Evolutionary conservation across 2,888 invertebrate species (phyloP).

Genomic region (Merodon equestris): DNA sequence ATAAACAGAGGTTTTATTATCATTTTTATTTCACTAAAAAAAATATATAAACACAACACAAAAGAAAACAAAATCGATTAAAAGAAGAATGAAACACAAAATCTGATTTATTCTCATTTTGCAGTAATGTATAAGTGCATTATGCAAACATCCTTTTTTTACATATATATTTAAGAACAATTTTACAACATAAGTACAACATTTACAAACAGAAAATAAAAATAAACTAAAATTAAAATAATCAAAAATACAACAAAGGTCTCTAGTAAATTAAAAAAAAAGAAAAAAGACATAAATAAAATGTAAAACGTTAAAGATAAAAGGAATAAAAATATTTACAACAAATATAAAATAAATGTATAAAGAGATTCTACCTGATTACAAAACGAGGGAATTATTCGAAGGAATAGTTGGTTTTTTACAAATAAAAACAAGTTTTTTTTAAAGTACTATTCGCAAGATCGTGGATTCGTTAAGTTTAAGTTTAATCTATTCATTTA

Average conservation of each 20-base stretch:
- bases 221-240: slow-evolving; percentile 41
- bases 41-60: slow-evolving; percentile 44
- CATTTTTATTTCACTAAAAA: background rate
- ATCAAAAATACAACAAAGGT: slow-evolving; percentile 21
- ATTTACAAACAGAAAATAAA: slow-evolving; percentile 33
- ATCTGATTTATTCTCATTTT: background rate
- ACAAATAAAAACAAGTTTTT: background rate
- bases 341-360: slow-evolving; percentile 4
- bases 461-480: slow-evolving; percentile 15
- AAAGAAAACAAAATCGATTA: slow-evolving; percentile 19
- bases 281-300: slow-evolving; percentile 22
- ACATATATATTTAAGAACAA: slow-evolving; percentile 53
- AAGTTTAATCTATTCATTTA: slow-evolving; percentile 4
- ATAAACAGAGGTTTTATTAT: too few relatives aligned
- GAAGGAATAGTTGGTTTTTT: background rate
- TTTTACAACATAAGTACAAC: slow-evolving; percentile 64
- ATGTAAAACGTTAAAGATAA: background rate
- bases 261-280: too few relatives aligned
- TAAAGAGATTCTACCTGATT: slow-evolving; percentile 16
- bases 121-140: slow-evolving; percentile 32
- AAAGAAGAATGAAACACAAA: slow-evolving; percentile 49
- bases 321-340: slow-evolving; percentile 12
- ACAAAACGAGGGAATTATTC: background rate
- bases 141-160: slow-evolving; percentile 36
- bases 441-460: slow-evolving; percentile 40